phyloP scores from a whole-genome alignment of 2,888 invertebrate genomes.

The Corythucha ciliata region DNA sequence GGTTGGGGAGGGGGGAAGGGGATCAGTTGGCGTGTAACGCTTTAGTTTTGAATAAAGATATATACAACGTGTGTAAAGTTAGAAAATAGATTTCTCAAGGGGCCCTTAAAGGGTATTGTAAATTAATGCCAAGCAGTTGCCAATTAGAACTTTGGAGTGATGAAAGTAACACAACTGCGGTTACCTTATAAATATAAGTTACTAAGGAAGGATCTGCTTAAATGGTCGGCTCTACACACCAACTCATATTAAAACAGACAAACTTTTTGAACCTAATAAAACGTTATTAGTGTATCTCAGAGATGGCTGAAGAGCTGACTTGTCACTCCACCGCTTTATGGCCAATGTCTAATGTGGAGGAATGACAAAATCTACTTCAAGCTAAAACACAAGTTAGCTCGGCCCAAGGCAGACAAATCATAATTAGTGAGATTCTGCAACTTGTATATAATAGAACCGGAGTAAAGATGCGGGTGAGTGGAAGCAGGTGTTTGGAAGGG shows the following conservation, averaged over 20 bases:
- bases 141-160: slow-evolving; percentile 27
- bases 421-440: slow-evolving; percentile 25
- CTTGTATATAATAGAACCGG: too few relatives aligned
- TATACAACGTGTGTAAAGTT: too few relatives aligned
- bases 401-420: slow-evolving; percentile 26
- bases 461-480: too few relatives aligned
- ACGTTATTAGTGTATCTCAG: slow-evolving; percentile 29
- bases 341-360: slow-evolving; percentile 31
- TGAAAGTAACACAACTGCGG: slow-evolving; percentile 26
- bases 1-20: background rate
- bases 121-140: slow-evolving; percentile 27
- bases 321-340: slow-evolving; percentile 28
- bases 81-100: slow-evolving; percentile 25
- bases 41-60: too few relatives aligned
- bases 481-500: too few relatives aligned
- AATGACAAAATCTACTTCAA: slow-evolving; percentile 33
- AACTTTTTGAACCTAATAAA: slow-evolving; percentile 31
- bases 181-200: slow-evolving; percentile 27
- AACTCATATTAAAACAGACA: slow-evolving; percentile 28
- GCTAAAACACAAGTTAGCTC: slow-evolving; percentile 30
- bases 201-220: slow-evolving; percentile 22
- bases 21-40: too few relatives aligned
- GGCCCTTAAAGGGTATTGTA: slow-evolving; percentile 25
- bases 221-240: slow-evolving; percentile 26
- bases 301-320: slow-evolving; percentile 19